Evolutionary conservation across 23 tunicate species (phyloP), one percentile per base, ranked within the genome.

Genomic region (Clavelina lepadiformis): DNA sequence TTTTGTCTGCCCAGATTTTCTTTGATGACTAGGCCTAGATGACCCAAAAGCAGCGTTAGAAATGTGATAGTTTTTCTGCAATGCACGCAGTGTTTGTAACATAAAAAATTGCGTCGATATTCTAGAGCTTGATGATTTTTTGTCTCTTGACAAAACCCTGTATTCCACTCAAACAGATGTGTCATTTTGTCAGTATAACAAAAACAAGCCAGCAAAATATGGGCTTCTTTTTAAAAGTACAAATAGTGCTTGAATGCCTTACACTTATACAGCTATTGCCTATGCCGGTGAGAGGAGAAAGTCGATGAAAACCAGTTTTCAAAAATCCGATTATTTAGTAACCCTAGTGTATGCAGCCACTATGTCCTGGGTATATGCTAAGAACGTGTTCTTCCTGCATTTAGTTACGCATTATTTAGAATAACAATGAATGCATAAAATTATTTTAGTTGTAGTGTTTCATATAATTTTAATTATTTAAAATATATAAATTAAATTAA

Each of bases 171-270:
- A 41, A 8, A 15, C 15, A 41, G 49, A 15, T 8, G 13, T 41
- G 49, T 11, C 49, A 41, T 41, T 41, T 41, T 15, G 49, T 8
- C 49, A 41, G 15, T 41, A 41, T 15, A 41, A 41, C 15, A 41
- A 41, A 41, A 41, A 41, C 49, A 41, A 41, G 15, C 49, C 49
- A 8, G 49, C 49, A 41, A 41, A 41, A 41, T 41, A 41, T 41
- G 49, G 49, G 49, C 15, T 41, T 11, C 49, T 41, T 11, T 41
- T 41, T 41, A 41, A 15, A 41, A 41, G 49, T 41, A 41, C 15
- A 41, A 41, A 41, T 41, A 41, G 49, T 41, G 49, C 49, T 15
- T 15, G 49, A 11, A 41, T 41, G 11, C 49, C 49, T 41, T 41
- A 41, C 49, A 41, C 49, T 41, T 41, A 41, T 8, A 41, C 49